Conservation (phyloP, 2,113 vertebrate species). For the Xiphorhynchus elegans region DNA sequence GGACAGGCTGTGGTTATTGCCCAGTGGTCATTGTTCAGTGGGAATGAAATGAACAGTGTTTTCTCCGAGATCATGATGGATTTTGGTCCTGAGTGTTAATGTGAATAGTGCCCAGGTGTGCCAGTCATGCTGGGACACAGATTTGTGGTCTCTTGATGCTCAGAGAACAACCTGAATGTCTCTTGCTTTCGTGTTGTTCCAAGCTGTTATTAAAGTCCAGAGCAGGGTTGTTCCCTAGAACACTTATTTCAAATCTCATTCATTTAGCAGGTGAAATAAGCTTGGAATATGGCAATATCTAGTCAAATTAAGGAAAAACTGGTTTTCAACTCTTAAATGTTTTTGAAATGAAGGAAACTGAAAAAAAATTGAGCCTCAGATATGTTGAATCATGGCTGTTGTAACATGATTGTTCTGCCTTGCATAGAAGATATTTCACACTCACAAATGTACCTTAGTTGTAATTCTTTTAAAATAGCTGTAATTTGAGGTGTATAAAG, state of each 20-base stretch:
- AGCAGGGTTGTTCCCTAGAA: background rate
- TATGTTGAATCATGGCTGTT: background rate
- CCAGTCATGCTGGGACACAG: background rate
- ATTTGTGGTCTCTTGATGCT: background rate
- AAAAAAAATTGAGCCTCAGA: background rate
- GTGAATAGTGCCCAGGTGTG: background rate
- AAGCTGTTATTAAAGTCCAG: background rate
- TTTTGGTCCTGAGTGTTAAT: background rate
- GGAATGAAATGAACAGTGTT: background rate
- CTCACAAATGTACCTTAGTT: background rate
- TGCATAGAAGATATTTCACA: background rate
- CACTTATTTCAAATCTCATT: background rate
- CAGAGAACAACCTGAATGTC: background rate
- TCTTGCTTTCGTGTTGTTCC: accelerated
- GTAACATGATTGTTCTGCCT: background rate
- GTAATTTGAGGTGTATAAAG: background rate
- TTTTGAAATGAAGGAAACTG: background rate
- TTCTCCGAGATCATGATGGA: accelerated
- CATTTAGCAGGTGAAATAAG: background rate
- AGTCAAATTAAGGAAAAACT: background rate
- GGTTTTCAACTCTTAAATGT: background rate
- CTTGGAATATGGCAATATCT: background rate
- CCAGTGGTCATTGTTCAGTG: background rate
- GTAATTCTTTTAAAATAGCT: background rate
- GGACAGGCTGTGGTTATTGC: background rate